phyloP scores from a whole-genome alignment of 2,888 invertebrate species.

The Agonopterix alstromeriana region DNA sequence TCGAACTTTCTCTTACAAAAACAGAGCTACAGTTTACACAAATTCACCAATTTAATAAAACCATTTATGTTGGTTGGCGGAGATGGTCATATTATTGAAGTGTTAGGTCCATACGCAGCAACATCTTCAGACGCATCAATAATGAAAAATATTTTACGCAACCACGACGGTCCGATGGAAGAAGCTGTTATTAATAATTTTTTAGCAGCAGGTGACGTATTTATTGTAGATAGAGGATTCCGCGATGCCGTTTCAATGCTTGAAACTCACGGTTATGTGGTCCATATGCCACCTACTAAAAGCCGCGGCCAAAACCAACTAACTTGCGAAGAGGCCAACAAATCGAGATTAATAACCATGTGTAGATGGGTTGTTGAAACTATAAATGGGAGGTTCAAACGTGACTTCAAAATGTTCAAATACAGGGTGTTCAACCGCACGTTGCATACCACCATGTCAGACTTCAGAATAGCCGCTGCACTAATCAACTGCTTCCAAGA shows the following conservation, averaged over 20 bases:
- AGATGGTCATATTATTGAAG: conserved; percentile 11
- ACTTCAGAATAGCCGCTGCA: conserved; percentile 2
- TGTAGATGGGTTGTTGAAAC: conserved; percentile 9
- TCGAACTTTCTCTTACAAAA: conserved; percentile 10
- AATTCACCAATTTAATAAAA: conserved; percentile 9
- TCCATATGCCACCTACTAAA: conserved; percentile 8
- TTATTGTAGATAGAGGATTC: conserved; percentile 7
- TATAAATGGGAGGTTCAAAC: conserved; percentile 8
- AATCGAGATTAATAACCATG: conserved; percentile 10
- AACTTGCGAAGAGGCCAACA: conserved; percentile 10
- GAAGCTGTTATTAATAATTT: neutral
- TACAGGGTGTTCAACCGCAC: conserved; percentile 4
- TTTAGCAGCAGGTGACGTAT: conserved; percentile 6
- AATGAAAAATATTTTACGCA: conserved; percentile 1
- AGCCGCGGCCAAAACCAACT: conserved; percentile 9
- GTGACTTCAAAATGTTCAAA: conserved; percentile 6
- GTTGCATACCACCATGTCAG: neutral
- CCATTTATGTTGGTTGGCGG: conserved; percentile 10
- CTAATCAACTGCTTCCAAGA: conserved; percentile 2
- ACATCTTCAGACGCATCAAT: conserved; percentile 11
- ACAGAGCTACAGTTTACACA: conserved; percentile 13
- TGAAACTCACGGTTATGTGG: conserved; percentile 9
- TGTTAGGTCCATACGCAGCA: conserved; percentile 10
- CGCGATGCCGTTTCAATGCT: neutral
- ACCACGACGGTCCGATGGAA: neutral